Percentiles rank a stretch among this genome's conserved stretches.
Evolutionary conservation across 2,888 invertebrate species (phyloP).

Genomic region (Pristionchus japonicus): DNA sequence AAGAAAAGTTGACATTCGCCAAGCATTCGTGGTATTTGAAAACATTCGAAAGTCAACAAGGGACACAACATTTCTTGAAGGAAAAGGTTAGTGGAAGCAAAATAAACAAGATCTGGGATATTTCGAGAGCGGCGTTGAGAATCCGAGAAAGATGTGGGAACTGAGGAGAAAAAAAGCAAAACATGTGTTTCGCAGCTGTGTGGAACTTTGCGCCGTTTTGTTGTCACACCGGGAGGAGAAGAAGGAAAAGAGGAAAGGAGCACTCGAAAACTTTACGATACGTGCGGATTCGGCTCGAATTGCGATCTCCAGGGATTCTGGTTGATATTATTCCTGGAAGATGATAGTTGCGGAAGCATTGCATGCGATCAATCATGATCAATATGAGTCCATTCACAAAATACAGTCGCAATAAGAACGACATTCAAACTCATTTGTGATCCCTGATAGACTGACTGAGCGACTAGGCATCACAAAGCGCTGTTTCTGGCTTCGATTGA

Average conservation of each 20-base stretch:
- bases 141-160: neutral
- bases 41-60: too few species aligned
- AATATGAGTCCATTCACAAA: too few species aligned
- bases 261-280: neutral
- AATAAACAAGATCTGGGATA: neutral
- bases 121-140: neutral
- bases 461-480: neutral
- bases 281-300: neutral
- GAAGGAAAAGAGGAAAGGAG: neutral
- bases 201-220: neutral
- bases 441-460: neutral
- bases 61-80: too few species aligned
- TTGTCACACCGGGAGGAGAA: slow-evolving; percentile 9
- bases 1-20: too few species aligned
- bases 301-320: neutral
- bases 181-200: slow-evolving; percentile 23
- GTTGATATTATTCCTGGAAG: too few species aligned
- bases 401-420: too few species aligned
- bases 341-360: too few species aligned
- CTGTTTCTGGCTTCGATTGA: neutral
- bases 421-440: neutral
- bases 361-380: too few species aligned
- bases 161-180: neutral
- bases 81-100: too few species aligned
- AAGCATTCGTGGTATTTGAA: too few species aligned